Evolutionary conservation across 2,797 vertebrate species (phyloP).

Genomic region (Setipinna tenuifilis): DNA sequence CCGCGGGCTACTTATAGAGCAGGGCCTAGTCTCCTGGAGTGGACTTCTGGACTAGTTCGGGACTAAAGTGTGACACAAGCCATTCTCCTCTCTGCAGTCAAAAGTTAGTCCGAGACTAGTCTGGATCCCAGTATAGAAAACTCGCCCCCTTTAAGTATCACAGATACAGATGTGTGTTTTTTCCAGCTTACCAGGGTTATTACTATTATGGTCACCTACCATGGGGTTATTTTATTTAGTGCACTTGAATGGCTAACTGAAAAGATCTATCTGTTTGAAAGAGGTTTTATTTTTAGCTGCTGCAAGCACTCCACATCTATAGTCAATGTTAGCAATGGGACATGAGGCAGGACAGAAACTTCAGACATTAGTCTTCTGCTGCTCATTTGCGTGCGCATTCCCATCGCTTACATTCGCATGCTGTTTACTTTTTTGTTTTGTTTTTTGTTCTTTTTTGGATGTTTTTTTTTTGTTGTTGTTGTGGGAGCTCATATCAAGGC

Average conservation of each 20-base stretch:
- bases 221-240: not conserved
- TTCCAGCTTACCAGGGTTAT: not conserved
- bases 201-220: not conserved
- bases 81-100: not conserved
- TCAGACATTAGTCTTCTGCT: not conserved
- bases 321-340: conserved; percentile 16
- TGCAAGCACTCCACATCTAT: not conserved
- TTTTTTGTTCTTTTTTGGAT: conserved; percentile 40
- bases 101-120: conserved; percentile 17
- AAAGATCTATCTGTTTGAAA: not conserved
- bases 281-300: not conserved
- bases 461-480: not conserved
- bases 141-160: not conserved
- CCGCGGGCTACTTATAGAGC: not conserved
- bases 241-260: not conserved
- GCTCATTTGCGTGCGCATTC: conserved; percentile 55
- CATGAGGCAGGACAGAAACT: conserved; percentile 19
- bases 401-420: conserved; percentile 65
- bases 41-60: not conserved
- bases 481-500: conserved; percentile 45
- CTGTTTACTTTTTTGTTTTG: conserved; percentile 45
- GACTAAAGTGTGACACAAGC: not conserved
- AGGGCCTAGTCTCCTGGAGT: not conserved
- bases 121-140: not conserved
- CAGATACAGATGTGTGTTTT: not conserved